Percentiles rank a stretch among this genome's conserved stretches.
phyloP scores from a whole-genome alignment of 2,888 invertebrate genomes.

The Agrypnus murinus region DNA sequence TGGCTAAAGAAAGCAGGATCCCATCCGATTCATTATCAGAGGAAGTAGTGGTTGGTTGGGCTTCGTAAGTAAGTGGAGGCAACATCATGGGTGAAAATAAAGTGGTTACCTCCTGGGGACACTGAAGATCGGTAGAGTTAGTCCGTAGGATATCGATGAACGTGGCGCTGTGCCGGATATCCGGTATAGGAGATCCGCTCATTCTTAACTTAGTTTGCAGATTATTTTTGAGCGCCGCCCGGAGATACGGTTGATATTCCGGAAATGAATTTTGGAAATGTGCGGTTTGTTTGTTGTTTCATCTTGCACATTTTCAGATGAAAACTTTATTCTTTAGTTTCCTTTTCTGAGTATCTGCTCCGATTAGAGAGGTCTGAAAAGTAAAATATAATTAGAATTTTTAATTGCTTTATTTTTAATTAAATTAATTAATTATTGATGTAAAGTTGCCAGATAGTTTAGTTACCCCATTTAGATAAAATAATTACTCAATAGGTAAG shows the following conservation, averaged over 20 bases:
- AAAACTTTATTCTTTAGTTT: neutral
- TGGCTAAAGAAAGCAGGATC: conserved; percentile 44
- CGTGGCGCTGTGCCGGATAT: conserved; percentile 57
- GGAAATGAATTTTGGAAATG: neutral
- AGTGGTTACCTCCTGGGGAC: conserved; percentile 54
- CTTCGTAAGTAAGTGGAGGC: conserved; percentile 49
- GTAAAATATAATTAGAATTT: neutral
- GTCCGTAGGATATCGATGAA: conserved; percentile 55
- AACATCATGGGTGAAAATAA: conserved; percentile 54
- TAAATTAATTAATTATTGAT: too few species aligned
- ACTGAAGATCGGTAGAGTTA: conserved; percentile 54
- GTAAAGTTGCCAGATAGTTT: too few species aligned
- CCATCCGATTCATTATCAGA: conserved; percentile 54
- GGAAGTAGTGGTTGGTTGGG: conserved; percentile 47
- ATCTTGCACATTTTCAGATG: neutral
- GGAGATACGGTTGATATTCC: neutral
- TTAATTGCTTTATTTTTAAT: too few species aligned
- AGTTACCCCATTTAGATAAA: too few species aligned
- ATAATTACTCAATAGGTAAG: too few species aligned
- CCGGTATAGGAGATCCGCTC: conserved; percentile 58
- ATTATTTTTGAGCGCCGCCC: conserved; percentile 28
- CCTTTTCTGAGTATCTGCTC: neutral
- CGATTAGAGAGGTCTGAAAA: neutral
- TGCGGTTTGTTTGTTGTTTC: neutral
- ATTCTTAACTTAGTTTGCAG: conserved; percentile 53